Conservation (phyloP, 2,797 vertebrate species). For the Eremophila alpestris region DNA sequence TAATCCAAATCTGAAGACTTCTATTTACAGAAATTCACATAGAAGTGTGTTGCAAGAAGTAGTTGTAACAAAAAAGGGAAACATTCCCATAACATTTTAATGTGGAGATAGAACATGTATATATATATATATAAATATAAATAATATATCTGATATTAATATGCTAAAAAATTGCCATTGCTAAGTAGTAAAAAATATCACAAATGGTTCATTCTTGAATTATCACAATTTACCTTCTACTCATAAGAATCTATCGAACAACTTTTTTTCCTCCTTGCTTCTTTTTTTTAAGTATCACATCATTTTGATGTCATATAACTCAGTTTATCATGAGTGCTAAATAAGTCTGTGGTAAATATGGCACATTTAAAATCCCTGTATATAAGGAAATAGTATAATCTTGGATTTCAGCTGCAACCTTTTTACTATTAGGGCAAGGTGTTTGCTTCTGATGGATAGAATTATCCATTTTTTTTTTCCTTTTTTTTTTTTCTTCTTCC, state of each 20-base stretch:
- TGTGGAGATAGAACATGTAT: not conserved
- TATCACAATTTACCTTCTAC: not conserved
- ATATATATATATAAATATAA: not conserved
- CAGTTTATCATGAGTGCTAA: not conserved
- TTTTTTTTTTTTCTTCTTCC: accelerated
- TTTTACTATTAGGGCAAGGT: not conserved
- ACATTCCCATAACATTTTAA: not conserved
- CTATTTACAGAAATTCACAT: not conserved
- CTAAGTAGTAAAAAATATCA: not conserved
- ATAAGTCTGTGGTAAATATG: not conserved
- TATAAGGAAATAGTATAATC: not conserved
- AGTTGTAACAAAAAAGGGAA: not conserved
- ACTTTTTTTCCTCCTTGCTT: accelerated
- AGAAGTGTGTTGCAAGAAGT: not conserved
- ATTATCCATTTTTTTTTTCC: accelerated
- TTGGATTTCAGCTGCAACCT: not conserved
- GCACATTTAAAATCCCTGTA: not conserved
- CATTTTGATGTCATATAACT: not conserved
- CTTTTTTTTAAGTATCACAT: not conserved
- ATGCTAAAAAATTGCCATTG: not conserved
- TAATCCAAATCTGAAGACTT: not conserved
- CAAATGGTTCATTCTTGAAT: not conserved
- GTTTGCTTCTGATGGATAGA: not conserved
- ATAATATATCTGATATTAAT: not conserved
- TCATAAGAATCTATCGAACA: not conserved